These are phyloP conservation scores for Bombycilla garrulus DNA, from an alignment of 2,113 vertebrate species.

Conservation along the genomic window DNA sequence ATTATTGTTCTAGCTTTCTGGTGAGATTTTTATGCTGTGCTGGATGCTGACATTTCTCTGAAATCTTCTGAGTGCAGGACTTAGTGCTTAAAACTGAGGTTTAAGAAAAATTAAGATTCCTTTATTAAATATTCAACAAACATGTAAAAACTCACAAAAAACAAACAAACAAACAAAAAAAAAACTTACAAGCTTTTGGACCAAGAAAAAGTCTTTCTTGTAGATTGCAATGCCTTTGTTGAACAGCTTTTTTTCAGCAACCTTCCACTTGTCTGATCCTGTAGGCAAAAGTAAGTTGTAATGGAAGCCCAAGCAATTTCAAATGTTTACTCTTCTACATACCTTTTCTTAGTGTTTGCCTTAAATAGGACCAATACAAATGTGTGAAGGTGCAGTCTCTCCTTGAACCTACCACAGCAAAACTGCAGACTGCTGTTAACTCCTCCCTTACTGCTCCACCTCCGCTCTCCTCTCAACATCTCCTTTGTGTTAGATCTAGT, in stretches of 20 bases:
- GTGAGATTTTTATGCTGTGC: neutral
- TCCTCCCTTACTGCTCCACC: neutral
- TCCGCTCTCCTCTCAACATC: neutral
- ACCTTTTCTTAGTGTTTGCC: neutral
- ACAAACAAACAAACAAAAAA: neutral
- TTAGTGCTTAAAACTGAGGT: neutral
- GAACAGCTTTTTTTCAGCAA: slow-evolving; percentile 88
- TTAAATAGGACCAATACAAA: neutral
- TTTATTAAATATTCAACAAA: neutral
- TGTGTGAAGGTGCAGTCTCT: neutral
- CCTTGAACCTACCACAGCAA: neutral
- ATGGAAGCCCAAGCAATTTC: neutral
- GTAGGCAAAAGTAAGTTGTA: neutral
- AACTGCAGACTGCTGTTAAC: neutral
- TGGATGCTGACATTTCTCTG: neutral
- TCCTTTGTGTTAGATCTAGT: neutral
- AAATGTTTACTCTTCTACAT: neutral
- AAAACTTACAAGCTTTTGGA: slow-evolving; percentile 92
- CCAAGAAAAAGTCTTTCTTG: slow-evolving; percentile 98
- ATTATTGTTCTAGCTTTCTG: neutral
- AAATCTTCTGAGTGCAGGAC: neutral
- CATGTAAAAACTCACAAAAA: accelerated
- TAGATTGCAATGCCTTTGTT: slow-evolving; percentile 93
- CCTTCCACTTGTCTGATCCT: slow-evolving; percentile 95
- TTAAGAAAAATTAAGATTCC: neutral